Evolutionary conservation across 2,888 invertebrate genomes (phyloP), one percentile per base, ranked within the genome.

Genomic region (Orthonychiurus folsomi): DNA sequence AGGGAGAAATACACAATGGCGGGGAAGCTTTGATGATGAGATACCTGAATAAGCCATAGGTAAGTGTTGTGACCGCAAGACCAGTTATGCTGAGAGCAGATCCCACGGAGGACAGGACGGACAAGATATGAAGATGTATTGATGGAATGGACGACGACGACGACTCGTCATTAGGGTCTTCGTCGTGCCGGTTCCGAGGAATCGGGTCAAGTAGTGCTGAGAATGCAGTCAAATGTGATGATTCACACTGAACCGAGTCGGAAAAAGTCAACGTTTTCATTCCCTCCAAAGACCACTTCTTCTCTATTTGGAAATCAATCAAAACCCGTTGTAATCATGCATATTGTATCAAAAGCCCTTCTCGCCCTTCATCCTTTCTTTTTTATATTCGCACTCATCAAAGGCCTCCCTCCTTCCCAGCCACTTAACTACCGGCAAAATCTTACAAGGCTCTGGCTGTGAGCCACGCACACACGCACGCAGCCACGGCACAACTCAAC

Each of bases 41-140:
- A n/a, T 73, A 80, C 81, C 77, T 77, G 75, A 81, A 81, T 47
- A 80, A 69, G 2, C 77, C 73, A 69, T 79, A 81, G 2, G 80
- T 79, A 27, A 80, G 67, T 56, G 80, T 76, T 3, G 80, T 80
- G 2, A 79, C 69, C 1, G 74, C 68, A 1, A 81, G 75, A 12
- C 80, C 80, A 15, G 78, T 68, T 47, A 80, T 77, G 24, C 80
- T 80, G 55, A 79, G 73, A 0, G 75, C 76, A 62, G 78, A 77
- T 18, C 80, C 80, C 20, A 78, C 73, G 65, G 78, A 79, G 5
- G 79, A 79, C 57, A 80, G 75, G 61, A 78, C 74, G 12, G 78
- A 78, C 47, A 80, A 72, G 15, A 77, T 74, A 23, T 70, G 71
- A 57, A 76, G 73, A 64, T 79, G 77, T 18, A 73, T 66, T 1